Percentiles rank a stretch among this genome's conserved stretches.
Conservation (phyloP, 2,888 invertebrate genomes). For the Drepana falcataria region DNA sequence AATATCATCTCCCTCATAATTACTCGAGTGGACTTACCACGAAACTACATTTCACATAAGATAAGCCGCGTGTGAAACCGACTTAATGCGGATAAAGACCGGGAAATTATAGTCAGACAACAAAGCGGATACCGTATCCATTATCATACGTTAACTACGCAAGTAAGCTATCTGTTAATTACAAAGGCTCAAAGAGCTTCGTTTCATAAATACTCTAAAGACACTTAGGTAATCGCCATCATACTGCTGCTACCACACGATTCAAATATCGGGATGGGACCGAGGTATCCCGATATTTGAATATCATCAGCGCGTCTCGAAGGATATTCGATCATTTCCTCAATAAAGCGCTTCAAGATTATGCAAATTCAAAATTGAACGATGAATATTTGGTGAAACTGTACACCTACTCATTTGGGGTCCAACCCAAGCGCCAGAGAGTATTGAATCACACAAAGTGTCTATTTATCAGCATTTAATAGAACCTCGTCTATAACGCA, state of each 20-base stretch:
- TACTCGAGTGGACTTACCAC: background rate
- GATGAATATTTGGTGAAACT: background rate
- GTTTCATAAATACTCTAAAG: constrained; percentile 1
- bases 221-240: background rate
- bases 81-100: background rate
- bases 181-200: constrained; percentile 16
- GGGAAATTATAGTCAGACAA: background rate
- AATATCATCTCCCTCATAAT: background rate
- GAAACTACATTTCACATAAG: background rate
- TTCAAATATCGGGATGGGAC: no score
- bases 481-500: constrained; percentile 20
- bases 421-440: background rate
- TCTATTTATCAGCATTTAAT: constrained; percentile 19
- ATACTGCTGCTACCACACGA: background rate
- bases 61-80: background rate
- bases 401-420: background rate
- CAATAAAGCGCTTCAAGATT: background rate
- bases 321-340: background rate
- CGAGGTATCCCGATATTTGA: background rate
- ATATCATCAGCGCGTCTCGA: background rate
- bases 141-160: constrained; percentile 4
- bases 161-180: constrained; percentile 15
- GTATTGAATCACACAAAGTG: constrained; percentile 16
- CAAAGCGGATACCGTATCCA: background rate
- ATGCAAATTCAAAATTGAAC: background rate